Conservation (phyloP, 2,113 vertebrate species). For the Calidris pygmaea region DNA sequence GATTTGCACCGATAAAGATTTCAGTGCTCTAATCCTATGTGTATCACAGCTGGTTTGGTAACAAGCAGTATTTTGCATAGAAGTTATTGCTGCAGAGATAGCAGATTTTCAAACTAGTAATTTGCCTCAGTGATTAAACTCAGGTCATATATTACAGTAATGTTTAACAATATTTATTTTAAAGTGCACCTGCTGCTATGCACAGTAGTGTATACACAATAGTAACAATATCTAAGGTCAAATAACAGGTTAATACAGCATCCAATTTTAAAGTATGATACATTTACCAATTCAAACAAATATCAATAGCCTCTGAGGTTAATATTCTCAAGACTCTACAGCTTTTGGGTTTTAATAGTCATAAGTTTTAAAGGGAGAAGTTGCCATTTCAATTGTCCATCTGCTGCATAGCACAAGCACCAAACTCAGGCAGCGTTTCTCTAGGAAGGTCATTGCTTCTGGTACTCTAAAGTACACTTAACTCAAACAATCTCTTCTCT, state of each 20-base stretch:
- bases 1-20: neutral
- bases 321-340: neutral
- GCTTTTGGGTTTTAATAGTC: neutral
- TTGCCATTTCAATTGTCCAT: neutral
- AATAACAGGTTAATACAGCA: neutral
- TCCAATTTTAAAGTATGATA: neutral
- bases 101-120: neutral
- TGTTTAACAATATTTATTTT: neutral
- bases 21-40: neutral
- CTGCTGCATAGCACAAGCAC: neutral
- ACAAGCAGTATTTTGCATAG: neutral
- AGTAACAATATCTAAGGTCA: neutral
- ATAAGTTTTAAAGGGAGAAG: neutral
- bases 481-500: neutral
- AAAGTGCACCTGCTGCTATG: neutral
- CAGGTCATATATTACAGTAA: neutral
- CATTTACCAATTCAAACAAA: neutral
- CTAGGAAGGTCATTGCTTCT: neutral
- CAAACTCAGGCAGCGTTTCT: neutral
- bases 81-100: neutral
- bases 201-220: neutral
- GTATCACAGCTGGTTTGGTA: neutral
- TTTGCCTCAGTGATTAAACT: neutral
- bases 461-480: too few relatives aligned
- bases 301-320: neutral